Evolutionary conservation across 2,113 vertebrate genomes (phyloP).

Genomic region (Paracanthobrama guichenoti): DNA sequence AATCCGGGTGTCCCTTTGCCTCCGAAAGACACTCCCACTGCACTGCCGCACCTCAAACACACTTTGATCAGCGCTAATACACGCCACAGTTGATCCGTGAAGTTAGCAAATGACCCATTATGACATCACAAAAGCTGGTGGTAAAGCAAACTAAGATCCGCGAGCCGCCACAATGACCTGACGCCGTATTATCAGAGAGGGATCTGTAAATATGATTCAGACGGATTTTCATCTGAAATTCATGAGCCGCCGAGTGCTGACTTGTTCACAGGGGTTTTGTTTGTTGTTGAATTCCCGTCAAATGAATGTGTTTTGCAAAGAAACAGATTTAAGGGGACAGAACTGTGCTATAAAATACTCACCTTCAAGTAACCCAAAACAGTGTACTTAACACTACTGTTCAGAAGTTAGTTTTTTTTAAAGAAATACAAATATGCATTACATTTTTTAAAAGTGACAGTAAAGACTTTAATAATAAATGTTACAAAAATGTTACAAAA

Average conservation of each 20-base stretch:
- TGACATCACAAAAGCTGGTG: slow-evolving; percentile 43
- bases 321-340: slow-evolving; percentile 21
- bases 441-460: neutral
- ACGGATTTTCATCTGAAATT: slow-evolving; percentile 34
- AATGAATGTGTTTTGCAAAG: neutral
- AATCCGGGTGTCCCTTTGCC: slow-evolving; percentile 1
- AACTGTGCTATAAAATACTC: neutral
- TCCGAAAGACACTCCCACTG: neutral
- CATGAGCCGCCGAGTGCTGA: slow-evolving; percentile 2
- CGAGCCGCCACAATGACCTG: neutral
- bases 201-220: slow-evolving; percentile 21
- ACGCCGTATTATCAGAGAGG: slow-evolving; percentile 2
- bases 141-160: slow-evolving; percentile 11
- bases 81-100: slow-evolving; percentile 45
- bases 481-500: neutral
- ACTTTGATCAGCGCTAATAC: slow-evolving; percentile 51
- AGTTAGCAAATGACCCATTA: slow-evolving; percentile 45
- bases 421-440: neutral
- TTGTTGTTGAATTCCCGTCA: neutral
- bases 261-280: neutral
- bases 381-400: neutral
- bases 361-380: neutral
- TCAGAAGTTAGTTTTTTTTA: neutral
- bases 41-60: slow-evolving; percentile 19
- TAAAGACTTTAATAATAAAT: neutral